Conservation (phyloP, 2,797 vertebrate genomes). For the Pangasius djambal region DNA sequence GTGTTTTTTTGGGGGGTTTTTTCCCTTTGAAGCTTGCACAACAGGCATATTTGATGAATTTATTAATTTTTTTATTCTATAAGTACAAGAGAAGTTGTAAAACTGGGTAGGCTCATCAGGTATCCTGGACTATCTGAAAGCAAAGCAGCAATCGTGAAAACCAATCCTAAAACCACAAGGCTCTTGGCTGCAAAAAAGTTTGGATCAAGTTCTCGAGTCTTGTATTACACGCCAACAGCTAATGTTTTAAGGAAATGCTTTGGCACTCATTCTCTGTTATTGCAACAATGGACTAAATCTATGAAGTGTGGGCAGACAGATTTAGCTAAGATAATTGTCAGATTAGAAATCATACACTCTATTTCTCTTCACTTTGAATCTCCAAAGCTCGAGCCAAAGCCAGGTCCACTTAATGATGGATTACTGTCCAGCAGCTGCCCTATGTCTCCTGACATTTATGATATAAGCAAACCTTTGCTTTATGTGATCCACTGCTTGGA, state of each 20-base stretch:
- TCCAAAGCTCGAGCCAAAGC: background rate
- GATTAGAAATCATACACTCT: constrained; percentile 2
- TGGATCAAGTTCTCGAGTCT: background rate
- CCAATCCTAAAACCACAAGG: background rate
- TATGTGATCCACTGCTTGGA: constrained; percentile 60
- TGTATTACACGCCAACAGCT: background rate
- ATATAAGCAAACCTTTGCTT: constrained; percentile 61
- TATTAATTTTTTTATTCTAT: background rate
- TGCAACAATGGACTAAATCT: background rate
- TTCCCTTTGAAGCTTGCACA: background rate
- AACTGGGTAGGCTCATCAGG: background rate
- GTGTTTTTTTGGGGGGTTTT: background rate
- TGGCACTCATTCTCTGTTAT: background rate
- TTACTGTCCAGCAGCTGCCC: constrained; percentile 55
- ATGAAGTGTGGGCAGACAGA: constrained; percentile 11
- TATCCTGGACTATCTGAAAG: background rate
- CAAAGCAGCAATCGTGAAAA: background rate
- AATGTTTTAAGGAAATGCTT: background rate
- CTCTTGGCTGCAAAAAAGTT: background rate
- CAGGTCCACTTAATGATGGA: constrained; percentile 1
- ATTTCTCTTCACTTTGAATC: constrained; percentile 8
- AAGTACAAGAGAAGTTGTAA: background rate
- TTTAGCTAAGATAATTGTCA: constrained; percentile 3
- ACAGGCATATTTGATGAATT: background rate
- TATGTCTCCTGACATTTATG: constrained; percentile 65